These are phyloP conservation scores for Melanerpes formicivorus DNA, from an alignment of 2,113 vertebrate species.

Conservation along the genomic window DNA sequence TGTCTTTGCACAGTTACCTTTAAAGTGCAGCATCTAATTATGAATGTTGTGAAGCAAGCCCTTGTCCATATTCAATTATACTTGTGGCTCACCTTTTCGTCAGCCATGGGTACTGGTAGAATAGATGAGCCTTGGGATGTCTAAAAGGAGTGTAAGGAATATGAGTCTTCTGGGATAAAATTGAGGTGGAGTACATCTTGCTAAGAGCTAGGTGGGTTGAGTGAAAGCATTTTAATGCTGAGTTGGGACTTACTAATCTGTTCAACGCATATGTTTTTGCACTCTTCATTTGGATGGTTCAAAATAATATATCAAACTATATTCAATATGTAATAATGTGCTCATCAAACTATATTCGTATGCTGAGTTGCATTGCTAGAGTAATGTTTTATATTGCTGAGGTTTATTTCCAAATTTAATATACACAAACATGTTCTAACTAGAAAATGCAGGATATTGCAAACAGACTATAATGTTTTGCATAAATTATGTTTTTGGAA, in stretches of 20 bases:
- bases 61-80: accelerated
- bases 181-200: background rate
- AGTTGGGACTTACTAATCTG: background rate
- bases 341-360: background rate
- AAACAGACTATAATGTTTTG: background rate
- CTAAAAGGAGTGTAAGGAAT: background rate
- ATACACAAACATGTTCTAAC: background rate
- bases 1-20: background rate
- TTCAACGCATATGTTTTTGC: background rate
- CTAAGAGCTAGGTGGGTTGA: background rate
- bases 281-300: background rate
- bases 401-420: constrained; percentile 1
- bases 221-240: background rate
- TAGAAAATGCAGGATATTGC: background rate
- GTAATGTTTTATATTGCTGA: background rate
- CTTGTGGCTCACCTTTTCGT: background rate
- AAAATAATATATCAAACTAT: background rate
- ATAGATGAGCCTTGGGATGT: background rate
- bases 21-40: background rate
- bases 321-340: background rate
- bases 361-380: background rate
- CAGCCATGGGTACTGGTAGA: background rate
- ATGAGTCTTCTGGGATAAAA: background rate
- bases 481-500: constrained; percentile 15
- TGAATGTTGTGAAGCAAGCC: background rate